phyloP scores from a whole-genome alignment of 1,140 invertebrate species.

The Bradynema listronoti region DNA sequence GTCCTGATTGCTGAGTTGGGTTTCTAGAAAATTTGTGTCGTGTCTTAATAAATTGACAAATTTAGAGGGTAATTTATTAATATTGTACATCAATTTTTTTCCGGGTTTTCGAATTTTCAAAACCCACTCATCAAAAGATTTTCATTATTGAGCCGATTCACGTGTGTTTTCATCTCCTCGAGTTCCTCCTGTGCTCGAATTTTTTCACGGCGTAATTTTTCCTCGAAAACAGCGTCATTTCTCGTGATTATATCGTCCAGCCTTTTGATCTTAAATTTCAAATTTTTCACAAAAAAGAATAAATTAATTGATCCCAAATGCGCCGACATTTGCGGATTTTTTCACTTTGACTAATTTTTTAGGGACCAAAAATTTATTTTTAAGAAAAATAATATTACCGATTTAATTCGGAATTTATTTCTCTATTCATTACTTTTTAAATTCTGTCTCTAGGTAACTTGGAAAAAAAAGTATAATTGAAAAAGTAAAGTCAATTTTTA shows the following conservation, averaged over 20 bases:
- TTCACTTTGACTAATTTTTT: too few relatives aligned
- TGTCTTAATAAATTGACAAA: constrained; percentile 6
- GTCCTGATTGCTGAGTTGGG: constrained; percentile 35
- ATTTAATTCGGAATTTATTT: too few relatives aligned
- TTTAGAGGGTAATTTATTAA: neutral
- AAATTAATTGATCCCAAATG: too few relatives aligned
- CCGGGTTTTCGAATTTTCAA: too few relatives aligned
- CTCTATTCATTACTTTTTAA: constrained; percentile 1
- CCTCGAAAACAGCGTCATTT: constrained; percentile 12
- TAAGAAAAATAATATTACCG: too few relatives aligned
- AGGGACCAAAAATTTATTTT: too few relatives aligned
- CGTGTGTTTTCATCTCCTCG: constrained; percentile 24
- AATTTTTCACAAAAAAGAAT: too few relatives aligned
- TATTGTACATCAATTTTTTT: too few relatives aligned
- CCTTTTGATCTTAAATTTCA: constrained; percentile 22
- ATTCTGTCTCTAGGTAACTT: neutral
- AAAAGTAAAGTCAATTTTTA: too few relatives aligned
- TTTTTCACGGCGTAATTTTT: constrained; percentile 22
- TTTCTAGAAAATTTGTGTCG: constrained; percentile 36
- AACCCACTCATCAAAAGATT: constrained; percentile 36
- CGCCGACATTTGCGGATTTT: too few relatives aligned
- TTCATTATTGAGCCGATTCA: constrained; percentile 28
- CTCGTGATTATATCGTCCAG: constrained; percentile 18
- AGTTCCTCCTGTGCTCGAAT: constrained; percentile 30
- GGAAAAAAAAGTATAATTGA: neutral